Evolutionary conservation across 2,113 vertebrate genomes (phyloP).

Genomic region (Neomonachus schauinslandi): DNA sequence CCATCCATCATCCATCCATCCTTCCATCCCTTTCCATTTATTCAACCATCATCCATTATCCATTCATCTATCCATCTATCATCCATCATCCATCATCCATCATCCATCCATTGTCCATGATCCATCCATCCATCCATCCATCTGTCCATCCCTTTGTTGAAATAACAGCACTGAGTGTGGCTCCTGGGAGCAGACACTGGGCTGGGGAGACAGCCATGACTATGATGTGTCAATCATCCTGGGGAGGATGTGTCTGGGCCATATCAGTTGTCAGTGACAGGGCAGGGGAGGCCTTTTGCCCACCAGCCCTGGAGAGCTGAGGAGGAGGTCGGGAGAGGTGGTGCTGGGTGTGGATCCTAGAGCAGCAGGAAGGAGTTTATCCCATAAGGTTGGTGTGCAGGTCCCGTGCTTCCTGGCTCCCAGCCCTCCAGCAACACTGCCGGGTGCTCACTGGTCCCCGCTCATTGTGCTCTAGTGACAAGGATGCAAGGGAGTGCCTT

Average conservation of each 20-base stretch:
- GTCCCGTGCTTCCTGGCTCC: neutral
- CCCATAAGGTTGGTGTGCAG: fast-evolving
- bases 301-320: neutral
- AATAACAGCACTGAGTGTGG: neutral
- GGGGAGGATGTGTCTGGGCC: too few relatives aligned
- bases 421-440: neutral
- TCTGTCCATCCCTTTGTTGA: neutral
- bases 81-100: too few relatives aligned
- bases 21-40: too few relatives aligned
- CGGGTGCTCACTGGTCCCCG: too few relatives aligned
- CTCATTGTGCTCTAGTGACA: neutral
- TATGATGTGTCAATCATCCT: neutral
- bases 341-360: neutral
- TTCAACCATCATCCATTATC: too few relatives aligned
- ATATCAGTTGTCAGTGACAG: neutral
- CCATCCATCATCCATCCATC: too few relatives aligned
- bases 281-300: neutral
- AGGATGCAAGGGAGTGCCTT: neutral
- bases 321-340: neutral
- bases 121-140: neutral
- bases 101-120: too few relatives aligned
- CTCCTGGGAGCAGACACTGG: neutral
- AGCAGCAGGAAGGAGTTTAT: too few relatives aligned
- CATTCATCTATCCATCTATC: too few relatives aligned
- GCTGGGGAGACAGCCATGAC: too few relatives aligned